A percentile compares a stretch with the other conserved stretches of the same genome.
Evolutionary conservation across 2,113 vertebrate genomes (phyloP).

Genomic region (Xenopus laevis): DNA sequence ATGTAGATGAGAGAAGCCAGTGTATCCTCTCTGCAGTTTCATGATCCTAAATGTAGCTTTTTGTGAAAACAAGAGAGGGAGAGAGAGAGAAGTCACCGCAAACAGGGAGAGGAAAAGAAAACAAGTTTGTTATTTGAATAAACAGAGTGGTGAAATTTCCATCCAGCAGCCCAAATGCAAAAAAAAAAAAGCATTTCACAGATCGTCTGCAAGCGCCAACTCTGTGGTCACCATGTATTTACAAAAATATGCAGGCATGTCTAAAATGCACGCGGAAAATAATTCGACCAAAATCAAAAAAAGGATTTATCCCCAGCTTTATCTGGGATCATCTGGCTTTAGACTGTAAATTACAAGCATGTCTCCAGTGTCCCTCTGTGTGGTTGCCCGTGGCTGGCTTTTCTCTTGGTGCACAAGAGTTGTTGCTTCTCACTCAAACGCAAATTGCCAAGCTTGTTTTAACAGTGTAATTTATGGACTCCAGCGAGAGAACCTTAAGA

Average conservation of each 20-base stretch:
- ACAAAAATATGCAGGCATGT: constrained; percentile 40
- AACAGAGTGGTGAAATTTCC: constrained; percentile 38
- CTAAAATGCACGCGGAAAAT: constrained; percentile 18
- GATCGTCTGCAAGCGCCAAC: constrained; percentile 23
- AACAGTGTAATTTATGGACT: constrained; percentile 39
- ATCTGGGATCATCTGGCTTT: constrained; percentile 12
- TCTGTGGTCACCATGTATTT: constrained; percentile 33
- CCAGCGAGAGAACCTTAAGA: background rate
- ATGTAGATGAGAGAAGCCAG: background rate
- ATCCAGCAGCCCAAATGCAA: constrained; percentile 17
- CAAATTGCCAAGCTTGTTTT: constrained; percentile 31
- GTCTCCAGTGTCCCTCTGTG: background rate
- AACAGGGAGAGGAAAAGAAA: constrained; percentile 36
- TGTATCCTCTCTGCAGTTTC: too few species aligned
- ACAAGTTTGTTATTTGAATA: constrained; percentile 39
- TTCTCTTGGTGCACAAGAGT: background rate
- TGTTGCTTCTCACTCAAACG: constrained; percentile 9
- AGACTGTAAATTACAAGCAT: constrained; percentile 16
- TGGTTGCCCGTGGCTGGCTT: background rate
- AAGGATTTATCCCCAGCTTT: constrained; percentile 18
- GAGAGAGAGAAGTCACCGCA: constrained; percentile 9
- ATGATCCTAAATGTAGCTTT: constrained; percentile 17
- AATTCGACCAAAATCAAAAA: constrained; percentile 1
- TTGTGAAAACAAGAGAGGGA: constrained; percentile 2
- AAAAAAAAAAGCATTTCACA: constrained; percentile 19